A percentile compares a stretch with the other conserved stretches of the same genome.
Conservation (phyloP, 1,140 invertebrate genomes). For the Plectrocnemia conspersa region DNA sequence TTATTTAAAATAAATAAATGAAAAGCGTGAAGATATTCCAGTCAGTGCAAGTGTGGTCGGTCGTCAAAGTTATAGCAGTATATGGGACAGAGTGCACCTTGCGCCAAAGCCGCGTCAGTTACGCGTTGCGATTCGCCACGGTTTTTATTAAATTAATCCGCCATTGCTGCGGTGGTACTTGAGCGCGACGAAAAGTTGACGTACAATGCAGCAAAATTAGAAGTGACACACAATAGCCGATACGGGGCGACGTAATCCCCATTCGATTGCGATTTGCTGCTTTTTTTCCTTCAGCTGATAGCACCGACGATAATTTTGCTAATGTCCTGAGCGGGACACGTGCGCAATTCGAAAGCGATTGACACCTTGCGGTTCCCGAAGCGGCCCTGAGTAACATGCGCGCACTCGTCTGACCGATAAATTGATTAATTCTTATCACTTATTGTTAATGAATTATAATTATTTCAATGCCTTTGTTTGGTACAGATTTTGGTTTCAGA, state of each 20-base stretch:
- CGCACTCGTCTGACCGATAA: no score
- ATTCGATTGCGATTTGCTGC: slow-evolving; percentile 14
- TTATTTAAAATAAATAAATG: no score
- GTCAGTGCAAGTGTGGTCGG: no score
- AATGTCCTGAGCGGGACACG: slow-evolving; percentile 10
- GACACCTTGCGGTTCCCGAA: background rate
- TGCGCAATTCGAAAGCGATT: slow-evolving; percentile 1
- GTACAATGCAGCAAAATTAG: slow-evolving; percentile 20
- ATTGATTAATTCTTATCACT: no score
- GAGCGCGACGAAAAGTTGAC: background rate
- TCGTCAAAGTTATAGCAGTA: no score
- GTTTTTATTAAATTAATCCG: slow-evolving; percentile 28
- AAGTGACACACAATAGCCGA: slow-evolving; percentile 14
- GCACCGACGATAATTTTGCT: slow-evolving; percentile 12
- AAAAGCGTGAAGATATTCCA: no score
- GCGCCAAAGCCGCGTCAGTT: slow-evolving; percentile 11
- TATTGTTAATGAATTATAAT: no score
- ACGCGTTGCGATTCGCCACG: slow-evolving; percentile 17
- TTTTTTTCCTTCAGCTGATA: slow-evolving; percentile 10
- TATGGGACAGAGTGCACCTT: slow-evolving; percentile 19
- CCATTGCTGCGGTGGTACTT: slow-evolving; percentile 14
- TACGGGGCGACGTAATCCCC: slow-evolving; percentile 17
- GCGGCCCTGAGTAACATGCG: no score
- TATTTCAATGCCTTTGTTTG: no score
- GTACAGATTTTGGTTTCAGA: no score